Evolutionary conservation across 2,113 vertebrate species (phyloP), one percentile per base, ranked within the genome.

Genomic region (Cisticola juncidis): DNA sequence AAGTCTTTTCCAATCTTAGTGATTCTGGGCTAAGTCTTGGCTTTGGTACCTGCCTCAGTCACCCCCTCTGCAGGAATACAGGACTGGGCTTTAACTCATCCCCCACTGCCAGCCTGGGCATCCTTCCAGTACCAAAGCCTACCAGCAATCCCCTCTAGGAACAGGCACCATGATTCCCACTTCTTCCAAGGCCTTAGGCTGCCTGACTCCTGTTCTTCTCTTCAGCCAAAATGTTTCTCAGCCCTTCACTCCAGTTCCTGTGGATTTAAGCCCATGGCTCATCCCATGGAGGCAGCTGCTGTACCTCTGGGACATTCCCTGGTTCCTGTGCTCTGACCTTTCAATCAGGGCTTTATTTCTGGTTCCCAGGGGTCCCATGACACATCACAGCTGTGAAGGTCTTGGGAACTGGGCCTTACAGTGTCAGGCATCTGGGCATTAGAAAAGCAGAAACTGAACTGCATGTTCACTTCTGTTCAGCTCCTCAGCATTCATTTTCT

Each of bases 221-320:
- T 80, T 80, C 65, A 81, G 40, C 7, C 26, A 51, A 17, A 73
- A 58, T 22, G 8, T 51, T 62, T 38, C 44, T 64, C 51, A 94
- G 56, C 20, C 7, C 13, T 17, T 5, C 9, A 4, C 12, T 29
- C 23, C 9, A 61, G 31, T 9, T 57, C 25, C 33, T 0, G 1
- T 29, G 13, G 20, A 38, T 44, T 73, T 62, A 57, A 58, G 29
- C 33, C 61, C 3, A 1, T 5, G 12, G 45, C 42, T 84, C 14
- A 31, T 40, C 25, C 9, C 23, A 7, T 4, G 23, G 19, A 33
- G 31, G 24, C 65, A 47, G 45, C 53, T 65, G 64, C 44, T 61
- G n/a, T 11, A 77, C 36, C 62, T 80, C 50, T 53, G 36, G 40
- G 40, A 70, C 38, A 70, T 6, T 38, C 14, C 29, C 29, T 33